phyloP scores from a whole-genome alignment of 2,797 vertebrate species.

The Staurois parvus region DNA sequence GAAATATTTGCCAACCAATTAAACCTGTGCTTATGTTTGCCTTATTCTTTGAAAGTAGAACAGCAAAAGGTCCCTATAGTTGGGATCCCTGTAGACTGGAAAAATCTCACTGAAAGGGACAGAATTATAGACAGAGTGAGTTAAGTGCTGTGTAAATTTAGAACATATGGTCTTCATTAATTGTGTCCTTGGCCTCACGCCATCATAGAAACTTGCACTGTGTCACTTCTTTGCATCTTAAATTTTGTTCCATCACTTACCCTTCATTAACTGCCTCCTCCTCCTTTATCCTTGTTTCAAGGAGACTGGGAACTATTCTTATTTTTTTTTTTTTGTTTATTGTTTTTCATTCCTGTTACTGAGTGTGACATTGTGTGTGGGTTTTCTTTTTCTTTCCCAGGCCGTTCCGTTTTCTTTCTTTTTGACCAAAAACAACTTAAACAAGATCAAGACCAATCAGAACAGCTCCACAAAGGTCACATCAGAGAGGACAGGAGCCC shows the following conservation, averaged over 20 bases:
- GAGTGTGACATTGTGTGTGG: conserved; percentile 19
- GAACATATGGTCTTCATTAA: conserved; percentile 51
- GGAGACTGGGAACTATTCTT: conserved; percentile 7
- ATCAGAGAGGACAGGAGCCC: conserved; percentile 65
- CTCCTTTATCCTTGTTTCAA: conserved; percentile 5
- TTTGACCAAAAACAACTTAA: conserved; percentile 70
- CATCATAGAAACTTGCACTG: conserved; percentile 44
- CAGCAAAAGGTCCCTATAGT: neutral
- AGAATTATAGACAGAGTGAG: neutral
- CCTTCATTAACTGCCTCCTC: conserved; percentile 39
- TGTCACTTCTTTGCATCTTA: conserved; percentile 64
- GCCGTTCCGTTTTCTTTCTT: conserved; percentile 63
- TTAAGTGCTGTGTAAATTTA: conserved; percentile 45
- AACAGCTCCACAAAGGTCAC: conserved; percentile 66
- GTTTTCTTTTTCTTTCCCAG: conserved; percentile 66
- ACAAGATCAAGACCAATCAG: conserved; percentile 69
- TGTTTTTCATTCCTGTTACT: neutral
- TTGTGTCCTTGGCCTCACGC: conserved; percentile 53
- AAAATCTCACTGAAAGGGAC: neutral
- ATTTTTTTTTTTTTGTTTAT: conserved; percentile 17
- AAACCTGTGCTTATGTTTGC: neutral
- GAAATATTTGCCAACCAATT: no score
- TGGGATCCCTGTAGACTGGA: neutral
- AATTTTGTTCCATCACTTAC: conserved; percentile 65
- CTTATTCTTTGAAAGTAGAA: neutral